A percentile compares a stretch with the other conserved stretches of the same genome.
phyloP scores from a whole-genome alignment of 1,140 invertebrate species.

The Asbolus verrucosus region DNA sequence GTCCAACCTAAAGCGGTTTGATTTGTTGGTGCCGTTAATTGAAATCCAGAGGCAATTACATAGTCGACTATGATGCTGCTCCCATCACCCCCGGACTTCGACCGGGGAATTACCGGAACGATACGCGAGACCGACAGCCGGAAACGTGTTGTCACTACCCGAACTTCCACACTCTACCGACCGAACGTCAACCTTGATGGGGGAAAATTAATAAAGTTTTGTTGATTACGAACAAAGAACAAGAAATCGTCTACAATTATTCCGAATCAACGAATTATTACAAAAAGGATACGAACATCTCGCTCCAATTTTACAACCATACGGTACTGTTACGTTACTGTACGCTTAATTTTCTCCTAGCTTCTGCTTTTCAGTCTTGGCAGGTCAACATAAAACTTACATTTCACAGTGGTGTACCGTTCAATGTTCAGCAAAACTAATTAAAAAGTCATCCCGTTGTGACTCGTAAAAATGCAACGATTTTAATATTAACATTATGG shows the following conservation, averaged over 20 bases:
- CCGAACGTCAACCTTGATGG: slow-evolving; percentile 30
- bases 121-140: slow-evolving; percentile 37
- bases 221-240: slow-evolving; percentile 37
- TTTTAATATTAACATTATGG: too few species aligned
- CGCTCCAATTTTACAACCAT: too few species aligned
- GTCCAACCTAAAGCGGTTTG: slow-evolving; percentile 65
- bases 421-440: too few species aligned
- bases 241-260: slow-evolving; percentile 35
- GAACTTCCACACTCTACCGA: slow-evolving; percentile 34
- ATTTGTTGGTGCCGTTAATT: slow-evolving; percentile 68
- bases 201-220: slow-evolving; percentile 38
- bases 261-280: slow-evolving; percentile 34
- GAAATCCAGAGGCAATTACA: slow-evolving; percentile 67
- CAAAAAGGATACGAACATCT: neutral
- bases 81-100: slow-evolving; percentile 35
- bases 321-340: too few species aligned
- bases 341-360: too few species aligned
- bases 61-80: slow-evolving; percentile 59
- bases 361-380: too few species aligned
- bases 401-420: too few species aligned
- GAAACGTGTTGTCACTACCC: slow-evolving; percentile 36
- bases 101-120: slow-evolving; percentile 37
- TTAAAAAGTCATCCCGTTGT: too few species aligned
- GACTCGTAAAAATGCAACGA: too few species aligned
- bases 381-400: too few species aligned